A percentile compares a stretch with the other conserved stretches of the same genome.
phyloP scores from a whole-genome alignment of 2,888 invertebrate species.

The Metopia argyrocephala region DNA sequence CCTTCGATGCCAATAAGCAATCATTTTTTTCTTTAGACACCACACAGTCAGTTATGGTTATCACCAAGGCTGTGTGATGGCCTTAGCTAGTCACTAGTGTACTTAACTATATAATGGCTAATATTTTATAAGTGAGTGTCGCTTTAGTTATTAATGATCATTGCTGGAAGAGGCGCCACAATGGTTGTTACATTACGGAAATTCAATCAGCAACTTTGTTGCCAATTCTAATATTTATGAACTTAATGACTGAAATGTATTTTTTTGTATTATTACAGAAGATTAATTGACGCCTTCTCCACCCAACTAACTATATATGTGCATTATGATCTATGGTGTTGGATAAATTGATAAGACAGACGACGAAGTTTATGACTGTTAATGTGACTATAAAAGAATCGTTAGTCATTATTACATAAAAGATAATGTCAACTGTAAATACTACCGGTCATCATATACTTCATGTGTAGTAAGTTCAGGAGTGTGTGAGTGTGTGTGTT shows the following conservation, averaged over 20 bases:
- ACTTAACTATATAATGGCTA: no score
- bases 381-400: constrained; percentile 23
- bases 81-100: no score
- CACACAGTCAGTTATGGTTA: no score
- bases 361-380: neutral
- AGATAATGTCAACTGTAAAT: constrained; percentile 59
- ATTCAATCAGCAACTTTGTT: constrained; percentile 18
- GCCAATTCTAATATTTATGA: constrained; percentile 37
- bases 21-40: no score
- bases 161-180: constrained; percentile 44
- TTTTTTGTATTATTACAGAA: neutral
- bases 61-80: no score
- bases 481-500: neutral
- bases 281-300: constrained; percentile 30
- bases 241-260: constrained; percentile 2
- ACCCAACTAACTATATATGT: no score
- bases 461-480: neutral
- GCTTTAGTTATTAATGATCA: constrained; percentile 16
- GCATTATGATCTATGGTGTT: constrained; percentile 28
- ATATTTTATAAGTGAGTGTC: no score
- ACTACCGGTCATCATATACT: constrained; percentile 46
- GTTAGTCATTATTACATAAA: constrained; percentile 48
- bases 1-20: no score
- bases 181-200: constrained; percentile 37
- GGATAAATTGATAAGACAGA: constrained; percentile 24